These are phyloP conservation scores for Enteromius viviparus DNA, from an alignment of 2,797 vertebrate genomes.

Conservation along the genomic window DNA sequence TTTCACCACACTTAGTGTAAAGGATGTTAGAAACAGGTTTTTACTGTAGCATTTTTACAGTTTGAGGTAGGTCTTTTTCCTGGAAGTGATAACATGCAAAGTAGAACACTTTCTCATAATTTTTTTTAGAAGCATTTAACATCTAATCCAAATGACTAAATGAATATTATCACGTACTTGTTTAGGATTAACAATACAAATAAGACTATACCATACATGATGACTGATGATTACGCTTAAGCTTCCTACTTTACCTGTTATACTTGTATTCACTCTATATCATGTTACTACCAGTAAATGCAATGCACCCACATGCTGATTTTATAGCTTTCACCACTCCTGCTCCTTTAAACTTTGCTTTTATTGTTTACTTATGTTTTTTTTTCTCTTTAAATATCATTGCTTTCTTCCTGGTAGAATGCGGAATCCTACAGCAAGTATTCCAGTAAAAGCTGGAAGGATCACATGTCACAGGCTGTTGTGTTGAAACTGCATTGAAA, in stretches of 20 bases:
- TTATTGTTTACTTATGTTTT: slow-evolving; percentile 27
- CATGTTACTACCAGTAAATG: slow-evolving; percentile 26
- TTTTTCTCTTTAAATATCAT: slow-evolving; percentile 51
- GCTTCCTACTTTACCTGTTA: not conserved
- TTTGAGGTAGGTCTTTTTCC: not conserved
- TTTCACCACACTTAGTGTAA: not conserved
- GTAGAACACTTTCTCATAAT: not conserved
- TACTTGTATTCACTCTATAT: not conserved
- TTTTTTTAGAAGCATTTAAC: not conserved
- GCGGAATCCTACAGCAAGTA: slow-evolving; percentile 52
- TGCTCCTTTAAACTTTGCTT: not conserved
- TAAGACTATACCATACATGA: not conserved
- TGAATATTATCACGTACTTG: not conserved
- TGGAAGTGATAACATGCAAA: not conserved
- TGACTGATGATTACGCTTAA: slow-evolving; percentile 9
- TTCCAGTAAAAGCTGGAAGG: slow-evolving; percentile 59
- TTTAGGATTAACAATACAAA: not conserved
- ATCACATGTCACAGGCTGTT: slow-evolving; percentile 51
- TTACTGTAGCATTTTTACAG: not conserved
- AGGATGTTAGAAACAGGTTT: not conserved
- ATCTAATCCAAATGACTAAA: not conserved
- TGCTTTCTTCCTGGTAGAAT: slow-evolving; percentile 61
- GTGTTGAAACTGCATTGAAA: slow-evolving; percentile 35
- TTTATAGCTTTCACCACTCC: not conserved
- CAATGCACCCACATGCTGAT: not conserved